Base-by-base conservation (phyloP, 2,113 vertebrate species). In the Thomomys bottae region DNA sequence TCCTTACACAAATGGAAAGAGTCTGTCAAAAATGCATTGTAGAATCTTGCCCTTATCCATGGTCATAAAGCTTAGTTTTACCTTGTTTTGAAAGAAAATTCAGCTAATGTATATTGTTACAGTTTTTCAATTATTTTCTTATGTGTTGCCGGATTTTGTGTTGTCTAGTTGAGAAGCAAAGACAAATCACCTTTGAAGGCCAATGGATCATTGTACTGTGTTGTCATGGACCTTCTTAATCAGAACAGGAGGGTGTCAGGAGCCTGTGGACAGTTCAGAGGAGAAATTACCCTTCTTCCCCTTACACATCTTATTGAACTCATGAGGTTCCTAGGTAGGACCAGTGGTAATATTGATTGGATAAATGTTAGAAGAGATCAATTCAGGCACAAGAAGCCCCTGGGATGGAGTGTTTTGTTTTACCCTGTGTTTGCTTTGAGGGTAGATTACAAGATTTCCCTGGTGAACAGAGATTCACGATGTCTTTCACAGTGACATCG, bases 31-130 rank as follows among this genome's bases (percentile, higher is more conserved):
- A 87, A 67, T n/a, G 42, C 76, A 54, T 15, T 28, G 15, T 24
- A 5, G 12, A 20, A 14, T 68, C 66, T 87, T 89, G 23, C 15
- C 3, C 66, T 87, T 89, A 23, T 11, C 2, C 34, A 8, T 42
- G 64, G 40, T 83, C 77, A 82, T 38, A 77, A 70, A 36, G 28
- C 67, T 71, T n/a, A 68, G 0, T 75, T 76, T 84, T 28, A 68
- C 38, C 23, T 94, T 85, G 61, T 86, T 95, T 88, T 77, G 70
- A 82, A 90, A 93, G 88, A 91, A 94, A 84, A 36, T 71, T 26
- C 28, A 6, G 59, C 23, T 54, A 15, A 54, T 15, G 18, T 54
- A 54, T 54, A 54, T 54, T 54, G 14, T 20, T 54, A 20, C 49
- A 54, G 18, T 2, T 54, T 17, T 54, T 54, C 49, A 54, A 15